phyloP scores from a whole-genome alignment of 2,888 invertebrate genomes.

The Nebria brevicollis region DNA sequence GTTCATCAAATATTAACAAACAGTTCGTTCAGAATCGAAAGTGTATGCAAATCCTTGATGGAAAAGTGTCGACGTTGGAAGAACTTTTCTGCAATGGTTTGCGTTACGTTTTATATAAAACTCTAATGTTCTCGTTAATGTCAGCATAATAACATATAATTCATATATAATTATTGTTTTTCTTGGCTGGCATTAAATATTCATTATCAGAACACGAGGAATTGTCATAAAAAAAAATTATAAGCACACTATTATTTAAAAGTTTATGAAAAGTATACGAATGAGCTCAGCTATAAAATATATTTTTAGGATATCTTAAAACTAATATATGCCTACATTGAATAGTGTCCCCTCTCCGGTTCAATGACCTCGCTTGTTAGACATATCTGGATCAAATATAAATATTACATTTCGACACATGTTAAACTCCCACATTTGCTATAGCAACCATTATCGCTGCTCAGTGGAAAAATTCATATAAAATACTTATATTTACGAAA shows the following conservation, averaged over 20 bases:
- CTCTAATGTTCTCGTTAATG: background rate
- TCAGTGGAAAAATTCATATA: background rate
- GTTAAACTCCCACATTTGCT: background rate
- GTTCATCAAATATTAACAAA: too few species aligned
- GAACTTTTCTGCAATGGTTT: too few species aligned
- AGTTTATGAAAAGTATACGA: too few species aligned
- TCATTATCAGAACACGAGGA: background rate
- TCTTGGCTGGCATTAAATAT: background rate
- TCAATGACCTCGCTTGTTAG: constrained; percentile 5
- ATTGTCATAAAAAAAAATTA: background rate
- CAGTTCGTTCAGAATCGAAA: too few species aligned
- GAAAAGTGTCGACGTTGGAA: too few species aligned
- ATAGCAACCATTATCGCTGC: background rate
- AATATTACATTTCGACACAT: background rate
- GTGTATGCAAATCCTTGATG: too few species aligned
- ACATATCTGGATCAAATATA: background rate
- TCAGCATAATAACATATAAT: background rate
- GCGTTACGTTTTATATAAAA: background rate
- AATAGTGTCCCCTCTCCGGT: background rate
- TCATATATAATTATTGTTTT: background rate
- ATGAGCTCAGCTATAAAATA: too few species aligned
- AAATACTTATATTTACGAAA: background rate
- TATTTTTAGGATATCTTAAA: too few species aligned
- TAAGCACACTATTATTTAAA: too few species aligned
- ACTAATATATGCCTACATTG: background rate